Base-by-base conservation (phyloP, 2,888 invertebrate genomes). In the Myopa tessellatipennis region DNA sequence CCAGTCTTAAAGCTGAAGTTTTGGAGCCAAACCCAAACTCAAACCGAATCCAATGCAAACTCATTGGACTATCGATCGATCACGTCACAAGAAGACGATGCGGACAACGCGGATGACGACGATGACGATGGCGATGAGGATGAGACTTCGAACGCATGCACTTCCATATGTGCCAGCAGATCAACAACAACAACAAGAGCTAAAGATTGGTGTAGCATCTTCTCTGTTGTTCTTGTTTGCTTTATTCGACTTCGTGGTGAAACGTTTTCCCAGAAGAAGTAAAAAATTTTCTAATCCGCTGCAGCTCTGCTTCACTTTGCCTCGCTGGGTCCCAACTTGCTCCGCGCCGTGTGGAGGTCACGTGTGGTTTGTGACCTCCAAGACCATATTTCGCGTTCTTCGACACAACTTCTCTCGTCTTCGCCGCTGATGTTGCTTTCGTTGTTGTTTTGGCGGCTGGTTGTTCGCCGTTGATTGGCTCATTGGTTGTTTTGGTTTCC, bases 351-450 rank as follows among this genome's bases (percentile, higher is more conserved):
- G 75, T 60, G 65, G 69, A 82, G 86, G 86, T 86, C 85, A 85
- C 84, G 84, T 85, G 85, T 85, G 85, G 84, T 83, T 83, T 85
- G 83, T 86, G 86, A 86, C 86, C 86, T 84, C 82, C 77, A 82
- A 82, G 82, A 80, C 81, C 82, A 83, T 82, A 83, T 83, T 83
- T 81, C 82, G 81, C 81, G 82, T 82, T 81, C 58, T n/a, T 60
- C 60, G 34, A 16, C 67, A 52, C 70, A 14, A 26, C 58, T 58
- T 36, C 38, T 34, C 36, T 50, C 10, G 70, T 36, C 26, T 55
- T 16, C 4, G 70, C 50, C 34, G 63, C 50, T 74, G 45, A 18
- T 63, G 52, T 63, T 34, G 10, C 14, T 74, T n/a, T 69, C 68
- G 60, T 75, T 75, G 60, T 58, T 75, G 50, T 45, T 74, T 71